Conservation (phyloP, 2,113 vertebrate genomes). For the Corythornis vintsioides region DNA sequence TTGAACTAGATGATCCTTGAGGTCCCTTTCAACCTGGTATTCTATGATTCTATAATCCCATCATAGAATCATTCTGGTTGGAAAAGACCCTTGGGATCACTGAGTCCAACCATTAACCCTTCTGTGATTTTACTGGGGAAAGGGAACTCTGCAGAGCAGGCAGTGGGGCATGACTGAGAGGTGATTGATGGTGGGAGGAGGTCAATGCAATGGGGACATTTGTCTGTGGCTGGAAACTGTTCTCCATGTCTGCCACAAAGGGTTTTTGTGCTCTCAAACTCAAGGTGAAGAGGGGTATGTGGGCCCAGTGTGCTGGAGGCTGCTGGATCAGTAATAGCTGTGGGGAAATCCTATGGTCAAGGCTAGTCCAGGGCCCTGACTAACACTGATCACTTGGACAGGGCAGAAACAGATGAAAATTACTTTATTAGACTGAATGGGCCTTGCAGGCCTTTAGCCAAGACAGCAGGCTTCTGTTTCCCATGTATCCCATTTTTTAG, state of each 20-base stretch:
- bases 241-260: neutral
- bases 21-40: no score
- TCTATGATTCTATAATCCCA: no score
- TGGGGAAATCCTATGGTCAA: neutral
- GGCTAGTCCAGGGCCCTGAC: neutral
- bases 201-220: neutral
- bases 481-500: neutral
- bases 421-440: neutral
- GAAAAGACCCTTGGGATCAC: no score
- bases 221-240: neutral
- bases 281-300: neutral
- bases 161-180: neutral
- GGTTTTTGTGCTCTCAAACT: neutral
- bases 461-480: neutral
- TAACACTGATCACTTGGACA: neutral
- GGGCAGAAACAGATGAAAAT: neutral
- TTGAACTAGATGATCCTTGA: no score
- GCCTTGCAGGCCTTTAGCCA: neutral
- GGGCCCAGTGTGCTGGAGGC: neutral
- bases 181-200: neutral
- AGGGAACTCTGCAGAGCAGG: neutral
- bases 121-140: neutral
- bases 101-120: no score
- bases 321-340: neutral
- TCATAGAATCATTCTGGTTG: no score